phyloP scores from a whole-genome alignment of 2,888 invertebrate genomes.

The Allygus modestus region DNA sequence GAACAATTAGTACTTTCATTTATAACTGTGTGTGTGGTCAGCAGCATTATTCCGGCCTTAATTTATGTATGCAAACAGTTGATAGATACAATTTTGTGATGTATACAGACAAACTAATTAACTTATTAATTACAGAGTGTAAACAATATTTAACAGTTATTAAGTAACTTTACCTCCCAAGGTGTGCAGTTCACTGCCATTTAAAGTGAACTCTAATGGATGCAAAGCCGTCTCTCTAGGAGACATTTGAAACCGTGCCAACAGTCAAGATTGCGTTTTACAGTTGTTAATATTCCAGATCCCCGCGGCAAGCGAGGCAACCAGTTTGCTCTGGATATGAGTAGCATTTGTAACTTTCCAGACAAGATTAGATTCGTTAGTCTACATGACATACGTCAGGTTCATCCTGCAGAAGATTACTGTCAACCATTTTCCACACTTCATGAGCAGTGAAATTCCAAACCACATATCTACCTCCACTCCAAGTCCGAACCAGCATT shows the following conservation, averaged over 20 bases:
- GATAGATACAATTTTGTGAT: too few species aligned
- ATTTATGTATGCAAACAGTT: too few species aligned
- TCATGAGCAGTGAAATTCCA: background rate
- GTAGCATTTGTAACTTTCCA: background rate
- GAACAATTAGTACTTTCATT: too few species aligned
- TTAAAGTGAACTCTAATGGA: background rate
- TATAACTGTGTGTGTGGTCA: too few species aligned
- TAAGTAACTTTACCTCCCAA: too few species aligned
- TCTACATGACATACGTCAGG: background rate
- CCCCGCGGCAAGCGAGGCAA: background rate
- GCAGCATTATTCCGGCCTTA: too few species aligned
- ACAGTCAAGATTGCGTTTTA: background rate
- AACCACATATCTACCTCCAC: too few species aligned
- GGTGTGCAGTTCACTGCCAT: background rate
- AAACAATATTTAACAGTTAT: too few species aligned
- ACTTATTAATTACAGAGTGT: too few species aligned
- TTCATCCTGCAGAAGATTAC: background rate
- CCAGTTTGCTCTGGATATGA: background rate
- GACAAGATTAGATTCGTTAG: background rate
- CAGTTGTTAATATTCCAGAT: background rate
- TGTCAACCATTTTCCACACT: background rate
- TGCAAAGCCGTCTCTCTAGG: background rate
- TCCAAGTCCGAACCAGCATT: too few species aligned
- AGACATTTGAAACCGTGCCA: conserved; percentile 7
- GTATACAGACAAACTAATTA: too few species aligned